Conservation (phyloP, 2,888 invertebrate genomes). For the Pollenia amentaria region DNA sequence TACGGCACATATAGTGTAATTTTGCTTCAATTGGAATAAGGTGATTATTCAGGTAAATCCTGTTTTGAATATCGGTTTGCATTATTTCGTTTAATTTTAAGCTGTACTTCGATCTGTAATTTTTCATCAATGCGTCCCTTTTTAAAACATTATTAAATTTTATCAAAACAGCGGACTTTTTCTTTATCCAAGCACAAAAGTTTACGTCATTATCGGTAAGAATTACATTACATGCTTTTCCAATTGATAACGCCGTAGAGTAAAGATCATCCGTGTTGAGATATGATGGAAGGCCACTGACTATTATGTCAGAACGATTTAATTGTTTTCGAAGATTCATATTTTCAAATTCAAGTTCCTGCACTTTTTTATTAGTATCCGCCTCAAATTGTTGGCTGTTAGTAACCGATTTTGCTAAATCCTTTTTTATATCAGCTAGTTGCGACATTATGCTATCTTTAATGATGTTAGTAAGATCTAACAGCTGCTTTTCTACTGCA, state of each 20-base stretch:
- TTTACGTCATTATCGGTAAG: not conserved
- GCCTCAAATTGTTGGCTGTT: not conserved
- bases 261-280: not conserved
- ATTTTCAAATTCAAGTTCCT: not conserved
- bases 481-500: not conserved
- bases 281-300: slow-evolving; percentile 2
- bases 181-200: slow-evolving; percentile 17
- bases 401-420: not conserved
- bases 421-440: not conserved
- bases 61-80: not conserved
- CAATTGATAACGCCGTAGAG: not conserved
- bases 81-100: not conserved
- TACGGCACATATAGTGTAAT: not conserved
- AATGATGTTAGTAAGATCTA: not conserved
- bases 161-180: slow-evolving; percentile 3
- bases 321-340: not conserved
- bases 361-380: not conserved
- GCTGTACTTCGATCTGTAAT: not conserved
- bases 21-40: not conserved
- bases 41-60: not conserved
- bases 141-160: slow-evolving; percentile 11
- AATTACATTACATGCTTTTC: not conserved
- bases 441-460: not conserved
- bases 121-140: not conserved
- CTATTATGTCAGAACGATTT: not conserved